Base-by-base conservation (phyloP, 2,888 invertebrate genomes). In the Mimas tiliae region DNA sequence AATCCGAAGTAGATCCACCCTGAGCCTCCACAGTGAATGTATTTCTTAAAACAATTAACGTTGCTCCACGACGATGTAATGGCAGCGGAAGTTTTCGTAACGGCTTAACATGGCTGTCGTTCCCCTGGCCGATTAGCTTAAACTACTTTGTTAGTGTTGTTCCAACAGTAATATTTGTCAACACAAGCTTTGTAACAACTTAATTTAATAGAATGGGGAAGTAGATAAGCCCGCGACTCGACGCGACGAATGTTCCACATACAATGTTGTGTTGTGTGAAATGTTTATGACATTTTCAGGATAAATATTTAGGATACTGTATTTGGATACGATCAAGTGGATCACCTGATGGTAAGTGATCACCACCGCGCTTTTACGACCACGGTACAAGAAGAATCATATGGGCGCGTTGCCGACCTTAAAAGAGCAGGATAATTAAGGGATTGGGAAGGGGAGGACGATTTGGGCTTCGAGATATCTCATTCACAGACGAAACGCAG, bases 31-130 rank as follows among this genome's bases (percentile, higher is more conserved):
- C 71, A 73, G 74, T 73, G 71, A 72, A 74, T 73, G 71, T 77
- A 74, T 82, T 84, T 78, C 77, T 80, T 80, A 80, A 85, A 83
- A 84, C 81, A 81, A 85, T 84, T 84, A 84, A 70, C 70, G 69
- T 72, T 70, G 68, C 71, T 71, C 69, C 76, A 65, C 69, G 74
- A 70, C 72, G 74, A 67, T 70, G 65, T 74, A 80, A 81, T 77
- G 71, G 72, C 66, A 42, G 33, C 7, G 63, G 72, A 83, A 82
- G 80, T 83, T 83, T 82, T 78, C 75, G 65, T 65, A 76, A 73
- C 70, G 73, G 78, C 78, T 81, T 82, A 82, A 74, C 79, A 74
- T 72, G 68, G 74, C 70, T 76, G 77, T 76, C 76, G 76, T 78
- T 78, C 73, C 73, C 70, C 74, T 67, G 53, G 52, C 63, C 77